Evolutionary conservation across 2,113 vertebrate species (phyloP), one percentile per base, ranked within the genome.

Genomic region (Phalacrocorax pelagicus): DNA sequence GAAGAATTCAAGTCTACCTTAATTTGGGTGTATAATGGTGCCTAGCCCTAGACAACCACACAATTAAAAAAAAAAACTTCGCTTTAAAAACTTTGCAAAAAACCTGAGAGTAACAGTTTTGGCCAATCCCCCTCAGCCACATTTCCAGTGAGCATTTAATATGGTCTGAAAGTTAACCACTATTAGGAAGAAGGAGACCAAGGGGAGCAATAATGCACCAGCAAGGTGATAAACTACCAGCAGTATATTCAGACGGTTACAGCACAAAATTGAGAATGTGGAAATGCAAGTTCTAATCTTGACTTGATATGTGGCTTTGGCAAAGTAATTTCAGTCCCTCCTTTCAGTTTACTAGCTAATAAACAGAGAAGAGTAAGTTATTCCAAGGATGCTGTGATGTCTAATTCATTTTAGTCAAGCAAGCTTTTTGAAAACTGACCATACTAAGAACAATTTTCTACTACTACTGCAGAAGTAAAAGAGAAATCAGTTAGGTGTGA

Each of bases 81-180:
- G 26, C 63, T 92, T 87, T 81, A 89, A 91, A 74, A 91, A 58
- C 20, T 67, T 24, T 30, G 19, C 69, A 55, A 86, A 94, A 86
- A 78, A 79, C 79, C 27, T 46, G 58, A 73, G 17, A 73, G 57
- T 80, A 91, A 70, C 34, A 51, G 18, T 91, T 92, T 42, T 49
- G 46, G 24, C 58, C 67, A 90, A 82, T 69, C 29, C 24, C 44
- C 36, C 23, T 81, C 65, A 78, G 79, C 52, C 72, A 67, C 57
- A 74, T 67, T 94, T 89, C 57, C 66, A 84, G 44, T 82, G 65
- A 88, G 36, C 73, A 79, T 88, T 88, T 92, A 91, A 95, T 58
- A 75, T 66, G 86, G 73, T 89, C 90, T 96, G 79, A 92, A 94
- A 95, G 77, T 94, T 97, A 97, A 95, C 58, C 47, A 81, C 83